Evolutionary conservation across 2,797 vertebrate genomes (phyloP).

Genomic region (Spheniscus humboldti): DNA sequence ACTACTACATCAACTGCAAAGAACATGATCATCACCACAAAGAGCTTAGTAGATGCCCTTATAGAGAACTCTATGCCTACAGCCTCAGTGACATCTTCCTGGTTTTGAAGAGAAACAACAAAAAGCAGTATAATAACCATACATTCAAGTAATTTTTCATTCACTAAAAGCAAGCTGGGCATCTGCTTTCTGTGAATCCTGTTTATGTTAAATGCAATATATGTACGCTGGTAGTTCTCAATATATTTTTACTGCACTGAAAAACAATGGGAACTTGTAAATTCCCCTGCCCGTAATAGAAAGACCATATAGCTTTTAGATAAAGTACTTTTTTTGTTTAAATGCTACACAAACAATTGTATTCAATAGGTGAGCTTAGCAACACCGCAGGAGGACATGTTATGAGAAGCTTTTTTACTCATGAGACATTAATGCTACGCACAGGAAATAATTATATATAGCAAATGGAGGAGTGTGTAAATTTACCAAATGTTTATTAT

Average conservation of each 20-base stretch:
- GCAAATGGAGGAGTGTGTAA: not conserved
- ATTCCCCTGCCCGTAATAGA: not conserved
- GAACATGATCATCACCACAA: not conserved
- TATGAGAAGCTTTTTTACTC: not conserved
- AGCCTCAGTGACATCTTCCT: not conserved
- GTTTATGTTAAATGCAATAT: not conserved
- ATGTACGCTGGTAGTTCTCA: not conserved
- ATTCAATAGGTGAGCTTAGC: not conserved
- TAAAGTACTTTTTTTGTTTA: not conserved
- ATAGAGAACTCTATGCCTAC: not conserved
- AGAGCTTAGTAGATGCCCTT: not conserved
- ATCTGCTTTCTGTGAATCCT: not conserved
- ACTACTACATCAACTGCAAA: not conserved
- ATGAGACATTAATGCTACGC: not conserved
- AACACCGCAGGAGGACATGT: not conserved
- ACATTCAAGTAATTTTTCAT: not conserved
- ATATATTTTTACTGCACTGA: not conserved
- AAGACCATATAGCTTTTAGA: not conserved
- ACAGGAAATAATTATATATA: conserved; percentile 26
- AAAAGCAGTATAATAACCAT: not conserved
- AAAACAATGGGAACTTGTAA: conserved; percentile 19
- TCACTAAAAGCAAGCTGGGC: not conserved
- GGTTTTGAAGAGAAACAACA: not conserved
- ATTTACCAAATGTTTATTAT: conserved; percentile 32
- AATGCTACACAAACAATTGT: not conserved